phyloP scores from a whole-genome alignment of 1,140 invertebrate species.

The Microplitis demolitor region DNA sequence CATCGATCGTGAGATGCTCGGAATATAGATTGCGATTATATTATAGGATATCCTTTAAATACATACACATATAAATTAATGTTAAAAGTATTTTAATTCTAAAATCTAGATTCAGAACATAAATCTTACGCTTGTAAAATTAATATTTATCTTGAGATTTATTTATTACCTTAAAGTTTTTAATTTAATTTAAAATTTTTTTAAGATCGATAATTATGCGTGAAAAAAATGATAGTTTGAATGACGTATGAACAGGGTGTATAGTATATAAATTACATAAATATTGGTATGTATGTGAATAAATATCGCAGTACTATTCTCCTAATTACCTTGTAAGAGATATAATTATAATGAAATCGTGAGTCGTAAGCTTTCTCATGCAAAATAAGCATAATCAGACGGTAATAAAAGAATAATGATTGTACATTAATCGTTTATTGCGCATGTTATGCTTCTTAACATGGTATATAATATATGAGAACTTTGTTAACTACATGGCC shows the following conservation, averaged over 20 bases:
- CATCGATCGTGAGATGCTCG: neutral
- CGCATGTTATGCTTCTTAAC: conserved; percentile 8
- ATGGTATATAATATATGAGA: neutral
- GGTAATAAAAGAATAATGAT: conserved; percentile 17
- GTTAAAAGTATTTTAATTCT: no score
- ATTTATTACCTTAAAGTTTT: no score
- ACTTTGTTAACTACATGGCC: neutral
- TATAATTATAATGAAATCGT: conserved; percentile 21
- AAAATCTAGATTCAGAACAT: no score
- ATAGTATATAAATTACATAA: neutral
- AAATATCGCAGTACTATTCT: neutral
- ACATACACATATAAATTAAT: no score
- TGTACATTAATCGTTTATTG: neutral
- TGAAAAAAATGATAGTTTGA: no score
- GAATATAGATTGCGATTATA: neutral
- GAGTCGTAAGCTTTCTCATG: neutral
- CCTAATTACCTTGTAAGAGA: conserved; percentile 12
- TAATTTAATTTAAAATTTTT: no score
- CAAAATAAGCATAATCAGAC: conserved; percentile 1
- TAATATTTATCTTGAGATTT: no score
- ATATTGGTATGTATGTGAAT: neutral
- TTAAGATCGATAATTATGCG: no score
- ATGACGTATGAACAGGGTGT: no score
- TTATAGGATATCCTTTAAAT: neutral
- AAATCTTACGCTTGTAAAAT: no score